Percentiles rank a stretch among this genome's conserved stretches.
Evolutionary conservation across 2,888 invertebrate species (phyloP).

Genomic region (Cremastobaeus sp.): DNA sequence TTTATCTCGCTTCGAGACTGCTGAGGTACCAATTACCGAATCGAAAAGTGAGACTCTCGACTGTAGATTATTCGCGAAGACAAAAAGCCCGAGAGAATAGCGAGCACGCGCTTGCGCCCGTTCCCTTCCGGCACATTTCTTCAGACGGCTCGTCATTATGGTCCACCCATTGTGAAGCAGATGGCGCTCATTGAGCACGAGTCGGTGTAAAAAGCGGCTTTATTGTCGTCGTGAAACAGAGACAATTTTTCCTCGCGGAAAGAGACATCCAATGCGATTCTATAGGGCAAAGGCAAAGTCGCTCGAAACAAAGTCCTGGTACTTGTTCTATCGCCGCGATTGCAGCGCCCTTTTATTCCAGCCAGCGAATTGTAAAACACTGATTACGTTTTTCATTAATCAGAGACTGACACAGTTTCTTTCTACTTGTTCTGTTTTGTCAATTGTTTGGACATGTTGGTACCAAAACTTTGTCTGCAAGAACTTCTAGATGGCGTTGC

Average conservation of each 20-base stretch:
- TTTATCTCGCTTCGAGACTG: constrained; percentile 16
- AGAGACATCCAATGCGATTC: constrained; percentile 26
- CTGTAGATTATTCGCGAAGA: constrained; percentile 8
- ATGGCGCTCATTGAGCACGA: constrained; percentile 52
- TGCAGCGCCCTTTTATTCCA: not conserved
- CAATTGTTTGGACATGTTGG: not conserved
- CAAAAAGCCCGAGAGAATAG: constrained; percentile 30
- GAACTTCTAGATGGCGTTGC: not conserved
- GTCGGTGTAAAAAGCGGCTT: constrained; percentile 60
- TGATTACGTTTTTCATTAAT: too few relatives aligned
- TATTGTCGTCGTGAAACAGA: constrained; percentile 47
- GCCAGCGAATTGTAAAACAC: not conserved
- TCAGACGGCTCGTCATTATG: constrained; percentile 44
- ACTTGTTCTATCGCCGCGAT: not conserved
- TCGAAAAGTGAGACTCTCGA: constrained; percentile 1
- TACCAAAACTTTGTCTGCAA: constrained; percentile 12
- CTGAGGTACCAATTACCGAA: constrained; percentile 10
- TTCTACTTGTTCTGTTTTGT: not conserved
- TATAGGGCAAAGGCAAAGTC: not conserved
- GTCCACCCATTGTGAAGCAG: constrained; percentile 47
- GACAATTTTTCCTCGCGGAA: constrained; percentile 42
- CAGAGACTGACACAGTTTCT: not conserved
- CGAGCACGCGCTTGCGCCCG: constrained; percentile 3
- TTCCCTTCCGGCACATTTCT: constrained; percentile 47
- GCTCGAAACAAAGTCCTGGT: constrained; percentile 12